phyloP scores from a whole-genome alignment of 2,797 vertebrate genomes.

The Orientallactaga sibirica region DNA sequence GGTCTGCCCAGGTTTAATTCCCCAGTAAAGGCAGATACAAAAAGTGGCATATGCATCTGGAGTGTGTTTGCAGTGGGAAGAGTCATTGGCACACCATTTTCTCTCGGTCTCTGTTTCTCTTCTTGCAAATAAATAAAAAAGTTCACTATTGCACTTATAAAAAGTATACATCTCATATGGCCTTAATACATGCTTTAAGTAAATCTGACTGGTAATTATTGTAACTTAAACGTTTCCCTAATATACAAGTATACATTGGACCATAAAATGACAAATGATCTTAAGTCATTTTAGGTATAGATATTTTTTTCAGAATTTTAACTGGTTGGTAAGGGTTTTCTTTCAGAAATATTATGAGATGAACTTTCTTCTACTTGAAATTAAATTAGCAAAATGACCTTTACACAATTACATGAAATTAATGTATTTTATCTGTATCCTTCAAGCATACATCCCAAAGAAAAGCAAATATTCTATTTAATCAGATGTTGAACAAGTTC shows the following conservation, averaged over 20 bases:
- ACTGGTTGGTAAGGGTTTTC: slow-evolving; percentile 10
- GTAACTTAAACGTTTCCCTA: slow-evolving; percentile 57
- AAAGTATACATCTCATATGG: slow-evolving; percentile 69
- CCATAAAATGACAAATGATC: background rate
- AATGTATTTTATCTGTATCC: slow-evolving; percentile 50
- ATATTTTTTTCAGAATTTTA: slow-evolving; percentile 19
- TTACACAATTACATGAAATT: slow-evolving; percentile 51
- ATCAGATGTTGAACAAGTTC: slow-evolving; percentile 31
- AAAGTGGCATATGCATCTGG: too few species aligned
- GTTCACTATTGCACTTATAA: slow-evolving; percentile 20
- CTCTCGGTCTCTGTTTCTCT: too few species aligned
- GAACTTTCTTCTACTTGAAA: slow-evolving; percentile 67
- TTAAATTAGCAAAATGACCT: slow-evolving; percentile 68
- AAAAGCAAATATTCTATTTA: slow-evolving; percentile 57
- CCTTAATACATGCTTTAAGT: slow-evolving; percentile 64
- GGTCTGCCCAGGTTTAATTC: too few species aligned
- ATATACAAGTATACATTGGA: slow-evolving; percentile 27
- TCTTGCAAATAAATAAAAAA: too few species aligned
- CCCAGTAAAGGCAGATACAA: too few species aligned
- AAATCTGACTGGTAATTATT: slow-evolving; percentile 63
- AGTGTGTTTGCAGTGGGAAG: too few species aligned
- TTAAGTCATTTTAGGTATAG: background rate
- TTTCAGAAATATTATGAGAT: slow-evolving; percentile 55
- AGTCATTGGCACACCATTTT: too few species aligned
- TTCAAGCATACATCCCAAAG: slow-evolving; percentile 43